Conservation (phyloP, 2,797 vertebrate species). For the Halcyon chelicuti region DNA sequence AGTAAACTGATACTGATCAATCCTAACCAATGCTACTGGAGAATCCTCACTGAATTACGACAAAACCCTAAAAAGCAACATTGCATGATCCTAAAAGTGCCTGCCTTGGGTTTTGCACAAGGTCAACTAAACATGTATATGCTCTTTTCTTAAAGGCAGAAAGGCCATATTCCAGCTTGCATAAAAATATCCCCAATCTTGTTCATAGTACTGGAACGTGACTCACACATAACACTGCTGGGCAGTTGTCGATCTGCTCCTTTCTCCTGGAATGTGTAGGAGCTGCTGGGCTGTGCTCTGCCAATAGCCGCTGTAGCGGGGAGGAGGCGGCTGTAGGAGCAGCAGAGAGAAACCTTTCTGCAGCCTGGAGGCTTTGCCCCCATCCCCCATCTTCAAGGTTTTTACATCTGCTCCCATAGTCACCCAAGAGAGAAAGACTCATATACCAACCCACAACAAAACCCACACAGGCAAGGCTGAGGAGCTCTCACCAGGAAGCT, state of each 20-base stretch:
- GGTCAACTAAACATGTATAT: not conserved
- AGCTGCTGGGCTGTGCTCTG: not conserved
- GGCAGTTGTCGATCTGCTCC: not conserved
- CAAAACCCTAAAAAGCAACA: not conserved
- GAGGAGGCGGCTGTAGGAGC: not conserved
- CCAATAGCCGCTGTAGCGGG: not conserved
- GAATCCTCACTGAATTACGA: not conserved
- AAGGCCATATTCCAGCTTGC: not conserved
- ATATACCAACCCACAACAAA: constrained; percentile 31
- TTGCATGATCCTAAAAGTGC: not conserved
- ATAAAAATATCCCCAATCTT: not conserved
- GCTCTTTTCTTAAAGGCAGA: not conserved
- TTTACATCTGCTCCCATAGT: not conserved
- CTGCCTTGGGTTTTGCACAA: not conserved
- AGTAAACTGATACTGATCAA: not conserved
- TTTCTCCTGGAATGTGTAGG: accelerated
- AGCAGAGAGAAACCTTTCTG: not conserved
- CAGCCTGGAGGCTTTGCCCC: not conserved
- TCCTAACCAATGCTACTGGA: not conserved
- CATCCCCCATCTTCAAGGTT: not conserved
- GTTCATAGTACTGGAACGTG: accelerated
- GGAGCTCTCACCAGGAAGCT: constrained; percentile 76
- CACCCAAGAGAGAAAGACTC: constrained; percentile 23
- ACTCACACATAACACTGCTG: accelerated
- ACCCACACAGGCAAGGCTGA: constrained; percentile 66